Conservation (phyloP, 30 jellyfish, hydroid and myxozoan genomes). For the Thelohanellus kitauei region DNA sequence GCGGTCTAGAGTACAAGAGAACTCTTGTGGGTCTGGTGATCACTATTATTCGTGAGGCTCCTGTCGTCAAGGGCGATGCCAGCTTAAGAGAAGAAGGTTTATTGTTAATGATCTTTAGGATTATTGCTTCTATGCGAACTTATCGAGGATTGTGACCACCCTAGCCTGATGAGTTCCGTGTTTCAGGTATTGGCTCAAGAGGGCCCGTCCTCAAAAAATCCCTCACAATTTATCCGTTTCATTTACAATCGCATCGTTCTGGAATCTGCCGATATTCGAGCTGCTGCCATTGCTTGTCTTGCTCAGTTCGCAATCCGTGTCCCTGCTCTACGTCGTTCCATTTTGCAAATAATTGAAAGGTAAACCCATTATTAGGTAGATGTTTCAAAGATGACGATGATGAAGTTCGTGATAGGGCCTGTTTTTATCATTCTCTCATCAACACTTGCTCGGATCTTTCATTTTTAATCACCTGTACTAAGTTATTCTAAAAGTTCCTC, state of each 20-base stretch:
- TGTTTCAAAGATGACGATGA: slow-evolving; percentile 95
- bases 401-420: slow-evolving; percentile 92
- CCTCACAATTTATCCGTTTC: slow-evolving; percentile 65
- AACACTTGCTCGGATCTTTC: too few species aligned
- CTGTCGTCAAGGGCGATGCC: slow-evolving; percentile 85
- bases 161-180: slow-evolving; percentile 33
- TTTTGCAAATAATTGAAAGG: too few species aligned
- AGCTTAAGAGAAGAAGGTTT: too few species aligned
- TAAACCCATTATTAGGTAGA: too few species aligned
- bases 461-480: too few species aligned
- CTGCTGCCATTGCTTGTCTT: slow-evolving; percentile 6
- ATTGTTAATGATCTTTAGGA: too few species aligned
- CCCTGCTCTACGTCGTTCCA: too few species aligned
- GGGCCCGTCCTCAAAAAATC: slow-evolving; percentile 49
- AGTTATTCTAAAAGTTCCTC: too few species aligned
- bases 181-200: slow-evolving; percentile 51
- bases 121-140: slow-evolving; percentile 79
- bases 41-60: slow-evolving; percentile 66
- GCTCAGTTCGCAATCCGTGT: background rate
- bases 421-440: too few species aligned
- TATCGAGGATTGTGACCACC: slow-evolving; percentile 92
- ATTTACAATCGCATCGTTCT: slow-evolving; percentile 61
- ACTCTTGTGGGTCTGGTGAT: slow-evolving; percentile 57
- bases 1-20: slow-evolving; percentile 80
- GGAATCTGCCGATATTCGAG: slow-evolving; percentile 82